Percentiles rank a stretch among this genome's conserved stretches.
Conservation (phyloP, 2,888 invertebrate genomes). For the Plagodis pulveraria region DNA sequence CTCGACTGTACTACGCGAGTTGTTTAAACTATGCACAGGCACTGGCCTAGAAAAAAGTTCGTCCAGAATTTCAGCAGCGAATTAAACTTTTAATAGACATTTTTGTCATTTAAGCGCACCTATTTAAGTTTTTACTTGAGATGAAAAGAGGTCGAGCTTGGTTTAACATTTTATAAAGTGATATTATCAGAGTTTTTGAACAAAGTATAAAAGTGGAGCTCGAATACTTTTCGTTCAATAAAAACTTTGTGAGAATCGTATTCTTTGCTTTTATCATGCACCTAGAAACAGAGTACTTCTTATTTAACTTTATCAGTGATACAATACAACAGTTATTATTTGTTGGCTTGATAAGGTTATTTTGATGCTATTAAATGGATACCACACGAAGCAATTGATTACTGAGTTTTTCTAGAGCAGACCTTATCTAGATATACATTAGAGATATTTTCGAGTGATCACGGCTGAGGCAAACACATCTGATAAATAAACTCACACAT, state of each 20-base stretch:
- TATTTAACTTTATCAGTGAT: conserved; percentile 16
- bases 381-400: conserved; percentile 9
- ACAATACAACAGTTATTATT: conserved; percentile 21
- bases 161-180: conserved; percentile 22
- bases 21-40: conserved; percentile 47
- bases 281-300: conserved; percentile 5
- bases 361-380: conserved; percentile 12
- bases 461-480: not conserved
- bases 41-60: conserved; percentile 43
- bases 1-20: conserved; percentile 42
- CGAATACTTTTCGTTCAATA: not conserved
- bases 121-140: conserved; percentile 29
- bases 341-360: conserved; percentile 19
- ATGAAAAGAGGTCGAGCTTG: conserved; percentile 19
- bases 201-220: conserved; percentile 3
- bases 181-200: conserved; percentile 6
- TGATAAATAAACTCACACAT: conserved; percentile 36
- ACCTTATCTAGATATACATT: conserved; percentile 1
- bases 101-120: conserved; percentile 38
- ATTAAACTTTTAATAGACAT: conserved; percentile 46
- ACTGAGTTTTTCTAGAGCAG: no score
- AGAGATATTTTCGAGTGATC: conserved; percentile 4
- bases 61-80: conserved; percentile 44
- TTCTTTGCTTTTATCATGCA: not conserved
- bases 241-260: not conserved